phyloP scores from a whole-genome alignment of 2,113 vertebrate genomes.

The Silurus meridionalis region DNA sequence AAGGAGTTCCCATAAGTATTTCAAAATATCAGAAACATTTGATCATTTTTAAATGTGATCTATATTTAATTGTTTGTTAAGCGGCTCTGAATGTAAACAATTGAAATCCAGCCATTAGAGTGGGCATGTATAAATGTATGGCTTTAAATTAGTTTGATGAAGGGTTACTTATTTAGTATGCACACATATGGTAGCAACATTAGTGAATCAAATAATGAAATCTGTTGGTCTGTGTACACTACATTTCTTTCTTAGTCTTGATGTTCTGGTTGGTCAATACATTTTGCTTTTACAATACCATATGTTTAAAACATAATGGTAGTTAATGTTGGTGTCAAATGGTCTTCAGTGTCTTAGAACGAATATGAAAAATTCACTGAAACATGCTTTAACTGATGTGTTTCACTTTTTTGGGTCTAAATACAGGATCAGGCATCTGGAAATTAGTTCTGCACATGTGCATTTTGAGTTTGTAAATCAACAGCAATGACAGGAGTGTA shows the following conservation, averaged over 20 bases:
- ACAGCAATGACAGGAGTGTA: conserved; percentile 4
- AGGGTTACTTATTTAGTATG: not conserved
- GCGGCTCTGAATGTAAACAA: not conserved
- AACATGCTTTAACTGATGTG: not conserved
- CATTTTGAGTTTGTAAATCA: not conserved
- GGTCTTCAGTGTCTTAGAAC: not conserved
- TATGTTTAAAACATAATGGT: not conserved
- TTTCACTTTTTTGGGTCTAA: not conserved
- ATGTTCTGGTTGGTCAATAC: not conserved
- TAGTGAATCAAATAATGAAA: not conserved
- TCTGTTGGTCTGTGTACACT: not conserved
- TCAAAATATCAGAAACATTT: not conserved
- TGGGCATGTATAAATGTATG: not conserved
- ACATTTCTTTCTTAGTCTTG: not conserved
- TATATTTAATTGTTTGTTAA: not conserved
- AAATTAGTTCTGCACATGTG: not conserved
- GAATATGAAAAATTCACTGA: not conserved
- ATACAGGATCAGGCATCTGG: not conserved
- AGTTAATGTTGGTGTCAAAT: not conserved
- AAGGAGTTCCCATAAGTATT: not conserved
- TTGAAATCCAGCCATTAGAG: not conserved
- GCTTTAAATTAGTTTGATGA: not conserved
- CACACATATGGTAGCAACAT: not conserved
- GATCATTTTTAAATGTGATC: not conserved
- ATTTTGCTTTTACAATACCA: not conserved